These are phyloP conservation scores for Galerucella calmariensis DNA, from an alignment of 2,888 invertebrate species.

Conservation along the genomic window DNA sequence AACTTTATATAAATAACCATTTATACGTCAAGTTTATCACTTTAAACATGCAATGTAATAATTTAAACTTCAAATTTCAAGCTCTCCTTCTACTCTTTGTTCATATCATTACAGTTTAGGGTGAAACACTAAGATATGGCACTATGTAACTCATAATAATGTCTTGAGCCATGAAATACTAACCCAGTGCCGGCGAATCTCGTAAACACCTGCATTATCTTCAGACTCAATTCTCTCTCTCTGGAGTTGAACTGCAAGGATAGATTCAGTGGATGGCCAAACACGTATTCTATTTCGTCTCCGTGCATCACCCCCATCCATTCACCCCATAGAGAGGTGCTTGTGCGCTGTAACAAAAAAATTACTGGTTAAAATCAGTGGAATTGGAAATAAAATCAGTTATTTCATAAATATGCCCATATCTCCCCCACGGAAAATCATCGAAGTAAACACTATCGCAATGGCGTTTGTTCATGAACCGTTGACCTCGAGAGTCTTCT, in stretches of 20 bases:
- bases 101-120: background rate
- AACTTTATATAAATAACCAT: too few species aligned
- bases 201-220: slow-evolving; percentile 93
- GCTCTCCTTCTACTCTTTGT: background rate
- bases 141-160: background rate
- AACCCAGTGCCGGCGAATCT: slow-evolving; percentile 95
- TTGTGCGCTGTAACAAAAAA: slow-evolving; percentile 78
- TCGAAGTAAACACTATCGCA: too few species aligned
- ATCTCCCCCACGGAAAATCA: background rate
- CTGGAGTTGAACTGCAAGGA: slow-evolving; percentile 86
- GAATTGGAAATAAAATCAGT: background rate
- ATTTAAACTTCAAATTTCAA: background rate
- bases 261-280: slow-evolving; percentile 93
- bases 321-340: slow-evolving; percentile 94
- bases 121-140: background rate
- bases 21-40: background rate
- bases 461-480: too few species aligned
- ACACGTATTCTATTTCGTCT: slow-evolving; percentile 97
- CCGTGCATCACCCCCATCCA: slow-evolving; percentile 99
- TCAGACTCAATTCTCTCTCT: slow-evolving; percentile 87
- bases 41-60: background rate
- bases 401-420: background rate
- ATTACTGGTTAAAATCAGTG: background rate
- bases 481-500: too few species aligned
- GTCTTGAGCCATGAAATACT: slow-evolving; percentile 60